Evolutionary conservation across 2,888 invertebrate genomes (phyloP).

Genomic region (Isotomurus palustris): DNA sequence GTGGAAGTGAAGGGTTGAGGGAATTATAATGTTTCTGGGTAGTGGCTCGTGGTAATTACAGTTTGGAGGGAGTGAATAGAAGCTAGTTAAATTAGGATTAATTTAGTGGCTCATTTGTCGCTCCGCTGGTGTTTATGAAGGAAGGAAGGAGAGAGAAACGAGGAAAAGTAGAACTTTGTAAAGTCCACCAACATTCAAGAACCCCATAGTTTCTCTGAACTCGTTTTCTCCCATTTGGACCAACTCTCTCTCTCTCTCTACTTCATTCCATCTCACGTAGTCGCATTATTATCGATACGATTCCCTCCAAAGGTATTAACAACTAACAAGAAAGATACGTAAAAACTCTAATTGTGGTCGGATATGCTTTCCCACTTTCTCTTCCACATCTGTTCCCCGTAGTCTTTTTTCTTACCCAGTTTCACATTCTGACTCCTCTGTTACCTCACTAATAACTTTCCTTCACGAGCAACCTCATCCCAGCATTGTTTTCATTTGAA

Average conservation of each 20-base stretch:
- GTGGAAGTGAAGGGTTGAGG: background rate
- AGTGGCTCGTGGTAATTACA: conserved; percentile 26
- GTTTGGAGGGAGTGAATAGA: conserved; percentile 21
- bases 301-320: too few relatives aligned
- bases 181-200: background rate
- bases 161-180: background rate
- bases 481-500: too few relatives aligned
- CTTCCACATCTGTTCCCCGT: too few relatives aligned
- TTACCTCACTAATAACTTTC: too few relatives aligned
- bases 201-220: too few relatives aligned
- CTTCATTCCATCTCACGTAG: too few relatives aligned
- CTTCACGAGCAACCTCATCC: too few relatives aligned
- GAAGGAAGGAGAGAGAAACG: conserved; percentile 4
- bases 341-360: background rate
- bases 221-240: too few relatives aligned
- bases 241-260: too few relatives aligned
- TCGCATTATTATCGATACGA: too few relatives aligned
- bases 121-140: conserved; percentile 38
- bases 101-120: conserved; percentile 37
- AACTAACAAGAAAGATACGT: background rate
- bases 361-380: background rate
- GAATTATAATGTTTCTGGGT: conserved; percentile 23
- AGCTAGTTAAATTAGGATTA: conserved; percentile 39
- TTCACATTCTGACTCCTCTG: too few relatives aligned
- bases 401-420: background rate